These are phyloP conservation scores for Mythimna pallens DNA, from an alignment of 2,888 invertebrate species.

Conservation along the genomic window DNA sequence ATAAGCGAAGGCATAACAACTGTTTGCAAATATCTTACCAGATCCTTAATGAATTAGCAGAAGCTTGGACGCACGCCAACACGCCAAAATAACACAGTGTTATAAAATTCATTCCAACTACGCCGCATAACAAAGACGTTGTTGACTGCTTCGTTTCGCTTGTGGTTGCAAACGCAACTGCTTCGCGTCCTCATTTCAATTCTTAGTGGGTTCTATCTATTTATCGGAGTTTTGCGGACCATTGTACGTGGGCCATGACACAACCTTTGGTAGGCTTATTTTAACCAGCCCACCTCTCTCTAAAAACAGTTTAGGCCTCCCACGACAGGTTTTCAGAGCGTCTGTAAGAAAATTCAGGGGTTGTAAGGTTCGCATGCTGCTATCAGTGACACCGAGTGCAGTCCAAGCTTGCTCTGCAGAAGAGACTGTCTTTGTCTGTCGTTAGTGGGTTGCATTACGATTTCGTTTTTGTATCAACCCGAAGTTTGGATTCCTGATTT, in stretches of 20 bases:
- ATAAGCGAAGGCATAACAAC: conserved; percentile 4
- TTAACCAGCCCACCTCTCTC: no score
- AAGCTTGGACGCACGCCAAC: conserved; percentile 35
- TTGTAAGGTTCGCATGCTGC: no score
- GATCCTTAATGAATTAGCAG: conserved; percentile 25
- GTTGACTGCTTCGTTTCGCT: background rate
- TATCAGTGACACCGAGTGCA: no score
- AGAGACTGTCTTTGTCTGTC: no score
- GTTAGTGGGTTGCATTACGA: no score
- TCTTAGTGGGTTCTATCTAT: no score
- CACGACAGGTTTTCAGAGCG: background rate
- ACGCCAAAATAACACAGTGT: conserved; percentile 15
- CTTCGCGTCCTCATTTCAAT: background rate
- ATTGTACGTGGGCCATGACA: no score
- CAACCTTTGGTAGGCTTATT: no score
- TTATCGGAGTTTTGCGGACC: no score
- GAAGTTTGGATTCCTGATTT: background rate
- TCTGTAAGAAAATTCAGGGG: no score
- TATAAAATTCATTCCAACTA: conserved; percentile 24
- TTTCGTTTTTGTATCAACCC: background rate
- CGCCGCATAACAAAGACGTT: background rate
- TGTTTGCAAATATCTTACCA: conserved; percentile 19
- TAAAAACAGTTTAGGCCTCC: background rate
- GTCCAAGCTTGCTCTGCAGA: no score
- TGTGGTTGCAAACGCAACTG: background rate